Evolutionary conservation across 1,140 invertebrate genomes (phyloP).

Genomic region (Euglossa dilemma): DNA sequence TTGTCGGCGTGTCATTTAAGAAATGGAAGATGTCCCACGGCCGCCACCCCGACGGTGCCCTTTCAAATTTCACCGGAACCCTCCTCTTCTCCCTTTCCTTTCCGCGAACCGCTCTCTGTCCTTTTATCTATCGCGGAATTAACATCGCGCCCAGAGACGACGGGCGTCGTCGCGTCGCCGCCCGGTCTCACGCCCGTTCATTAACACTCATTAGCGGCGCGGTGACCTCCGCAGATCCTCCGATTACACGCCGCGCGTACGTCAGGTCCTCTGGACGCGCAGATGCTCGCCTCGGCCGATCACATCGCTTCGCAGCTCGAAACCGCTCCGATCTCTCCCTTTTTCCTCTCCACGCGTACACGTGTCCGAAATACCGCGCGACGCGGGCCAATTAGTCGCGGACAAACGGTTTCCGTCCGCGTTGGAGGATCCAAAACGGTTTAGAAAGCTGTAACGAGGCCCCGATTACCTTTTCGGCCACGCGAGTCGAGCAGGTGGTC

Average conservation of each 20-base stretch:
- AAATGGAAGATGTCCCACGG: neutral
- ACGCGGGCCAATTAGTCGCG: too few species aligned
- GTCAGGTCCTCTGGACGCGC: constrained; percentile 8
- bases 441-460: neutral
- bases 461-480: neutral
- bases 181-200: constrained; percentile 64
- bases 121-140: constrained; percentile 55
- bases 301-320: constrained; percentile 61
- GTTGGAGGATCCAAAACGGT: neutral
- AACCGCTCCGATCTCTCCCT: too few species aligned
- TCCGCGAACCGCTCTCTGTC: constrained; percentile 7
- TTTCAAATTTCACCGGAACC: constrained; percentile 27
- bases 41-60: neutral
- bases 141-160: constrained; percentile 39
- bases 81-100: too few species aligned
- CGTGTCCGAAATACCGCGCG: constrained; percentile 8
- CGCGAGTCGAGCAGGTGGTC: too few species aligned
- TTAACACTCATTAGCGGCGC: constrained; percentile 61
- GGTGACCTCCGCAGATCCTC: constrained; percentile 57
- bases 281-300: constrained; percentile 37
- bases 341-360: neutral
- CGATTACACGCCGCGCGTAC: constrained; percentile 31
- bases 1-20: neutral
- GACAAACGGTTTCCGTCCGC: too few species aligned
- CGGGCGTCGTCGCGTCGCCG: constrained; percentile 31